Base-by-base conservation (phyloP, 2,888 invertebrate genomes). In the Incurvaria masculella region DNA sequence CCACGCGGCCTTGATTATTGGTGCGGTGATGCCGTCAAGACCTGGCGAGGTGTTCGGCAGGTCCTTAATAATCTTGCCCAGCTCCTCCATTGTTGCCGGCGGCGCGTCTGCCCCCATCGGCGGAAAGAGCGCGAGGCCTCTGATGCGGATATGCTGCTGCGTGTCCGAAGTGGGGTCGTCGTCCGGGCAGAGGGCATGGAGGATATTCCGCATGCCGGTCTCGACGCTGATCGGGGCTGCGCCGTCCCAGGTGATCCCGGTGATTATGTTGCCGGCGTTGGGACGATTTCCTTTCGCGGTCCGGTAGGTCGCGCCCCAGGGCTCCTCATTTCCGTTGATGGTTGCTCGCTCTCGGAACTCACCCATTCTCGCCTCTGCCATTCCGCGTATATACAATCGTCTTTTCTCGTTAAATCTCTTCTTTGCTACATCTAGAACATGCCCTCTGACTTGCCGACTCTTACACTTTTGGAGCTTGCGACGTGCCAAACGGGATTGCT, bases 41-140 rank as follows among this genome's bases (percentile, higher is more conserved):
- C 63, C 63, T 16, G 59, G 59, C 0, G 60, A 55, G 4, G 57
- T 62, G 50, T 58, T 58, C 0, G 59, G 59, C 0, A 61, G 44
- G 0, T 18, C 14, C 47, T 11, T 48, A 1, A 62, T 44, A 1
- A 60, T 56, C 1, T 5, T 18, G 1, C 14, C 49, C 14, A 60
- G 2, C 0, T 16, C 46, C n/a, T 39, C 49, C 1, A 5, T 1
- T 0, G 44, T 46, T 0, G 47, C 54, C 14, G 56, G 49, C n/a
- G 8, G 43, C 45, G 41, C 52, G 51, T 21, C 55, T 1, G 19
- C 8, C 0, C 59, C 58, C 0, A 52, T 21, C 0, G 57, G 0
- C 51, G 21, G 0, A 59, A 59, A 1, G 44, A 10, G 21, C 51
- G 50, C 4, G 57, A 50, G 0, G 60, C 60, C 16, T 41, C 26